Conservation (phyloP, 2,797 vertebrate genomes). For the Kryptopterus vitreolus region DNA sequence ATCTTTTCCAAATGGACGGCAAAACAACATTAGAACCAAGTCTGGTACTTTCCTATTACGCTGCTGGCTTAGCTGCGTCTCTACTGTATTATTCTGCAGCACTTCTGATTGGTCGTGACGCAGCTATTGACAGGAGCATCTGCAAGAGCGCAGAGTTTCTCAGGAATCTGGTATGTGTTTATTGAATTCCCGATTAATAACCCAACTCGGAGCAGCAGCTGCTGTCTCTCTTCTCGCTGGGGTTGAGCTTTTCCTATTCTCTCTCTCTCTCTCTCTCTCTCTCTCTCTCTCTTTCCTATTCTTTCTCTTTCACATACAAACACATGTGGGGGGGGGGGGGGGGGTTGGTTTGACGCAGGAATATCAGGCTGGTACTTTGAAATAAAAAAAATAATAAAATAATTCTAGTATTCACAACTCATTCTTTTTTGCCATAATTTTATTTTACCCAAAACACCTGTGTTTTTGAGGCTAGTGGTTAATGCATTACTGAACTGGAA, state of each 20-base stretch:
- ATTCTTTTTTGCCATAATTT: too few species aligned
- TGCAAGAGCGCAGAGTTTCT: constrained; percentile 50
- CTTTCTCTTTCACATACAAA: neutral
- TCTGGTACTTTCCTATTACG: neutral
- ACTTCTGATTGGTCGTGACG: constrained; percentile 28
- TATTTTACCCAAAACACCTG: too few species aligned
- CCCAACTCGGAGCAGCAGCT: constrained; percentile 51
- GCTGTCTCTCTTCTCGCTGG: constrained; percentile 35
- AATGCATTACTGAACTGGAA: too few species aligned
- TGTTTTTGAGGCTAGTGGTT: too few species aligned
- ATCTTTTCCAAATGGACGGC: neutral
- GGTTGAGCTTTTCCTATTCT: neutral
- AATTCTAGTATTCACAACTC: too few species aligned
- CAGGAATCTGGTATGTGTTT: constrained; percentile 59
- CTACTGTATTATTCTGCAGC: constrained; percentile 16
- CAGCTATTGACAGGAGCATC: constrained; percentile 49
- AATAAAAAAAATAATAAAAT: neutral
- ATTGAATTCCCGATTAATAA: constrained; percentile 54
- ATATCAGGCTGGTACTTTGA: too few species aligned
- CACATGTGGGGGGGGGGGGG: too few species aligned
- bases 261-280: constrained; percentile 4
- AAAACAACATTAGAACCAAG: neutral
- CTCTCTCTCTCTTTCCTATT: neutral
- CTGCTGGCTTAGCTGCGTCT: neutral
- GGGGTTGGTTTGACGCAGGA: too few species aligned